Evolutionary conservation across 1,140 invertebrate genomes (phyloP), one percentile per base, ranked within the genome.

Genomic region (Drosophila virilis): DNA sequence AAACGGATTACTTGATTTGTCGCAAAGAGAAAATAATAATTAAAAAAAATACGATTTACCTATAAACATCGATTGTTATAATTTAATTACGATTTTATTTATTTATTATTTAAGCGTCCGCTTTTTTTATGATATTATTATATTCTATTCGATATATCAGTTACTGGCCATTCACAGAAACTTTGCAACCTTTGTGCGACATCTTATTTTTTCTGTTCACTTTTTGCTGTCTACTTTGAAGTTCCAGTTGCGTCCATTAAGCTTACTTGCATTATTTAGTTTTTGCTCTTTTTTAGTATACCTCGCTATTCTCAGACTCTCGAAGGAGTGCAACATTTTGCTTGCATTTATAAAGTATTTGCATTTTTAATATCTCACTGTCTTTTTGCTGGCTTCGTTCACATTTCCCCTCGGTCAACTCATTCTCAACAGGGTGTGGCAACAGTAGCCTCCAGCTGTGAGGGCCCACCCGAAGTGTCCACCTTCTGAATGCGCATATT

Each of bases 341-440:
- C 80, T 70, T 85, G 82, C 81, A 84, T 85, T 85, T 81, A 62
- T 75, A 59, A 85, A 65, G 78, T 78, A 86, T 80, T 85, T 84
- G 81, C 77, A 84, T 85, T 64, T 85, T 84, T 77, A 80, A 85
- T 85, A 71, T 66, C 33, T 37, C 67, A 76, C 75, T 83, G 72
- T 84, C 45, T 67, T 58, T 59, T 51, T 40, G 37, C 58, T 55
- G 58, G 12, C 57, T 46, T 67, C 52, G 8, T 28, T 38, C 32
- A 35, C 2, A 9, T 33, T 9, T n/a, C n/a, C 46, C 5, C 48
- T 2, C 13, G 17, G 28, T 22, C 48, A 33, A 50, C 35, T n/a
- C 48, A 28, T 45, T 7, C 13, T 32, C 35, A 9, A 51, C 17
- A 37, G 58, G 62, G 32, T 67, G 62, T 69, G 66, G 37, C 62